phyloP scores from a whole-genome alignment of 2,888 invertebrate genomes.

The Eueremaeus valkanovi region DNA sequence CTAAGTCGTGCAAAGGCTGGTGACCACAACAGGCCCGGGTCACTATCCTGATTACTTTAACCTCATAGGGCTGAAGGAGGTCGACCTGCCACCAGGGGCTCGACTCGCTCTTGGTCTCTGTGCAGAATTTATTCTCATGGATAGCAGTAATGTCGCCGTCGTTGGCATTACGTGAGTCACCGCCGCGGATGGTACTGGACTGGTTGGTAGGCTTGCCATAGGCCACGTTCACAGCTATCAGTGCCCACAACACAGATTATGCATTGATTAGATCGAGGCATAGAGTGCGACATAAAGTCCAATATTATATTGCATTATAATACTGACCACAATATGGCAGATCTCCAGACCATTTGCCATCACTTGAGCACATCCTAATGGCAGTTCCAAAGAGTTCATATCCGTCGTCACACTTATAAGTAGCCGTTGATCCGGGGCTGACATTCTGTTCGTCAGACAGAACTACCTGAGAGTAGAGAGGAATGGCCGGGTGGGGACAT shows the following conservation, averaged over 20 bases:
- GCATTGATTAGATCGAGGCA: not conserved
- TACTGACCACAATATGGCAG: constrained; percentile 75
- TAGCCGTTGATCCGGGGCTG: constrained; percentile 63
- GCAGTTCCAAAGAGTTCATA: constrained; percentile 76
- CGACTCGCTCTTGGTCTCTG: constrained; percentile 81
- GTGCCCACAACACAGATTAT: not conserved
- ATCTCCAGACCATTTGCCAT: constrained; percentile 73
- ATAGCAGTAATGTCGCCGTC: constrained; percentile 78
- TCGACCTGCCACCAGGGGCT: constrained; percentile 94
- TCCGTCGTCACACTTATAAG: constrained; percentile 78
- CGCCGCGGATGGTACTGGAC: constrained; percentile 74
- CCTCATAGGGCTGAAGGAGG: constrained; percentile 73
- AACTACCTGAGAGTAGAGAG: constrained; percentile 71
- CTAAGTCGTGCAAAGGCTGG: constrained; percentile 79
- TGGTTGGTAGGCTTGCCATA: constrained; percentile 75
- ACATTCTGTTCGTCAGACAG: constrained; percentile 57
- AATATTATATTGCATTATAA: not conserved
- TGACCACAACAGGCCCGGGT: constrained; percentile 64
- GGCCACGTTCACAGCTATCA: constrained; percentile 49
- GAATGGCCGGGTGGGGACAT: constrained; percentile 81
- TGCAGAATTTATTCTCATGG: constrained; percentile 80
- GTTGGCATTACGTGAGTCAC: constrained; percentile 75
- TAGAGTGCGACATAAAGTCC: not conserved
- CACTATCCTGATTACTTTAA: constrained; percentile 78
- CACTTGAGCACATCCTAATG: constrained; percentile 63